phyloP scores from a whole-genome alignment of 2,113 vertebrate genomes.

The Solea senegalensis region DNA sequence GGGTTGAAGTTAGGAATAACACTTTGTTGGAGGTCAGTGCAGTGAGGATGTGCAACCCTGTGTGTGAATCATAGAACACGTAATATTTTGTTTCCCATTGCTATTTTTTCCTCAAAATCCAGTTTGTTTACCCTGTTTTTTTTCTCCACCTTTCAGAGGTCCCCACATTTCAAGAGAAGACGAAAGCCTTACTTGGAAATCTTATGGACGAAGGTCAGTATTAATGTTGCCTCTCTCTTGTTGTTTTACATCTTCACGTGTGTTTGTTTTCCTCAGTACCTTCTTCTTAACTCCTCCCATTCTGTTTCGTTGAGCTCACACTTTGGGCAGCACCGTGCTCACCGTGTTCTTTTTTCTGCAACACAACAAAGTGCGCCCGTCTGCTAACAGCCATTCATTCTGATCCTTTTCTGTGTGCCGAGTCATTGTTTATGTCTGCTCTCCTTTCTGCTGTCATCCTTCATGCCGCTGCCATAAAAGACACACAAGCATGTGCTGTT shows the following conservation, averaged over 20 bases:
- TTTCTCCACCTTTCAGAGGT: slow-evolving; percentile 72
- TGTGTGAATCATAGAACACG: too few relatives aligned
- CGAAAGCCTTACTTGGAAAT: slow-evolving; percentile 83
- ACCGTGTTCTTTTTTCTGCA: background rate
- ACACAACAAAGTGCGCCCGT: background rate
- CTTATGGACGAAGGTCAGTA: slow-evolving; percentile 86
- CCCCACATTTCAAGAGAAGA: slow-evolving; percentile 84
- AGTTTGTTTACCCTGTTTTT: slow-evolving; percentile 8
- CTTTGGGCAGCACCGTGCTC: background rate
- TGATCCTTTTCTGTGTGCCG: background rate
- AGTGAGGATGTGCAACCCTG: too few relatives aligned
- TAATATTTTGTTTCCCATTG: background rate
- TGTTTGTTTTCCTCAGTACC: too few relatives aligned
- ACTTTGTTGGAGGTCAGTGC: too few relatives aligned
- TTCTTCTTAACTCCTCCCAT: background rate
- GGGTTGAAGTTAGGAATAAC: too few relatives aligned
- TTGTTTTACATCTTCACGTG: too few relatives aligned
- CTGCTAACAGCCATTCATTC: background rate
- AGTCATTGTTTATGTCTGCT: slow-evolving; percentile 27
- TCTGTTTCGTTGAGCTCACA: background rate
- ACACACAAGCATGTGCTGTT: background rate
- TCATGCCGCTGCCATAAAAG: slow-evolving; percentile 13
- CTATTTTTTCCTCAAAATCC: background rate
- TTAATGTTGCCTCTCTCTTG: background rate
- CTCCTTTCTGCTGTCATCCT: slow-evolving; percentile 10